Percentiles rank a stretch among this genome's conserved stretches.
Evolutionary conservation across 2,888 invertebrate species (phyloP).

Genomic region (Cylindroiulus punctatus): DNA sequence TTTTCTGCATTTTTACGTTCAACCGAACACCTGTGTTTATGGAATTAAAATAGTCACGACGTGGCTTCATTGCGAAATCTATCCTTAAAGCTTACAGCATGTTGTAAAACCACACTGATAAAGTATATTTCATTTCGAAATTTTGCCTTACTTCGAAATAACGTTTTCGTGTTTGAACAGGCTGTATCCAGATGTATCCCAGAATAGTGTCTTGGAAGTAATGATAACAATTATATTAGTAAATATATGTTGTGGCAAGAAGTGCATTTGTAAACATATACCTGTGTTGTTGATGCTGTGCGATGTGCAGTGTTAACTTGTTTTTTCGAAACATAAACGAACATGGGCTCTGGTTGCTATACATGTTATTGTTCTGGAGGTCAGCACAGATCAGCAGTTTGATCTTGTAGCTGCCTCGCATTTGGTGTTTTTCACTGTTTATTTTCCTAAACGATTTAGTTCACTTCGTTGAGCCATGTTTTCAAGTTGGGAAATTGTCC

Average conservation of each 20-base stretch:
- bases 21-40: neutral
- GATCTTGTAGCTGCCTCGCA: neutral
- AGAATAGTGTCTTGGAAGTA: too few relatives aligned
- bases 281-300: neutral
- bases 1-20: neutral
- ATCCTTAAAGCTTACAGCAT: too few relatives aligned
- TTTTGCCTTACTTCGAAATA: neutral
- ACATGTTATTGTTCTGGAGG: neutral
- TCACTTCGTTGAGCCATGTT: conserved; percentile 21
- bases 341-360: too few relatives aligned
- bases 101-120: too few relatives aligned
- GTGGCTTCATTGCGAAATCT: neutral
- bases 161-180: neutral
- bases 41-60: neutral
- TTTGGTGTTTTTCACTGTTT: neutral
- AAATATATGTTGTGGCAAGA: too few relatives aligned
- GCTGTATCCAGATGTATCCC: too few relatives aligned
- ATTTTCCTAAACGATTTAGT: neutral
- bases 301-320: too few relatives aligned
- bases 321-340: too few relatives aligned
- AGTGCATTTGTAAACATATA: too few relatives aligned
- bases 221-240: too few relatives aligned
- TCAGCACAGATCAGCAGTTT: neutral
- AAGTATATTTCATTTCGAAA: too few relatives aligned
- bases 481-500: neutral